Conservation (phyloP, 2,113 vertebrate genomes). For the Hyla sarda region DNA sequence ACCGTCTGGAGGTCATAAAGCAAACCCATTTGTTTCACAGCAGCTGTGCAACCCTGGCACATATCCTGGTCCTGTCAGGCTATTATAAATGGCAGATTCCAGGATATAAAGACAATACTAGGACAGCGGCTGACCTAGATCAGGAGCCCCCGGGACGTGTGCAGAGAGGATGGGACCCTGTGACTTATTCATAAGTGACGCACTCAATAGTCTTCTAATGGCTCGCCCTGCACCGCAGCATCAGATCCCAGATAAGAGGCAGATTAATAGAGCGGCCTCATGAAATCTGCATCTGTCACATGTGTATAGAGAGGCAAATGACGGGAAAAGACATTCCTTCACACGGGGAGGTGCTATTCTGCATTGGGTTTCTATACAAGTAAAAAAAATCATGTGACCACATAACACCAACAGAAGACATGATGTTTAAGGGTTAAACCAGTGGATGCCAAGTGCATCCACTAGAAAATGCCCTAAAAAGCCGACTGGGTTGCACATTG, state of each 20-base stretch:
- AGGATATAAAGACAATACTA: background rate
- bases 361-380: too few species aligned
- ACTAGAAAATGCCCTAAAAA: too few species aligned
- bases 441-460: too few species aligned
- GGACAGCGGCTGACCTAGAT: conserved; percentile 20
- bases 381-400: too few species aligned
- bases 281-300: background rate
- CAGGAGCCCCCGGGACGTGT: background rate
- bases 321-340: background rate
- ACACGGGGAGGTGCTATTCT: background rate
- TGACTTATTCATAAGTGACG: background rate
- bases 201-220: background rate
- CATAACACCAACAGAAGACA: too few species aligned
- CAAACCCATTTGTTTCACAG: background rate
- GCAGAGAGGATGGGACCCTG: background rate
- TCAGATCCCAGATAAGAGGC: background rate
- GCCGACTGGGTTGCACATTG: too few species aligned
- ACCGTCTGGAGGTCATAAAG: conserved; percentile 1
- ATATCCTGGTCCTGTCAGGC: background rate
- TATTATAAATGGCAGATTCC: background rate
- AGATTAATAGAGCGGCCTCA: background rate
- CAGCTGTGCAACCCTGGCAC: background rate
- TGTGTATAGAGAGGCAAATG: too few species aligned
- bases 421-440: too few species aligned
- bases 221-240: background rate